A percentile compares a stretch with the other conserved stretches of the same genome.
phyloP scores from a whole-genome alignment of 2,113 vertebrate genomes.

The Stercorarius parasiticus region DNA sequence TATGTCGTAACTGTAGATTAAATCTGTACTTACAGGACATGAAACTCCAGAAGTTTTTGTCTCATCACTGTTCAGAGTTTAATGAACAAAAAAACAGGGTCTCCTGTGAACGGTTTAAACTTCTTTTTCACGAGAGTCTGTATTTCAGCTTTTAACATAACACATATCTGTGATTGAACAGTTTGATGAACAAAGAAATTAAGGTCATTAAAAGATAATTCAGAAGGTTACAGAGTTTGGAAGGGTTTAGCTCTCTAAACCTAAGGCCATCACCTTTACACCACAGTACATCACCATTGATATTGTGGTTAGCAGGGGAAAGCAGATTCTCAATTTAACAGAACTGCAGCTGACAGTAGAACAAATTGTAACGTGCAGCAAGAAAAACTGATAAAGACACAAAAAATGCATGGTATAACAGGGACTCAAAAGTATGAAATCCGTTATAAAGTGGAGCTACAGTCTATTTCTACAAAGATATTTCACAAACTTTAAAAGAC shows the following conservation, averaged over 20 bases:
- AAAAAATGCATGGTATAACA: neutral
- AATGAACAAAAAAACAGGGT: neutral
- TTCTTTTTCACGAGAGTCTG: neutral
- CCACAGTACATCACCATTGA: neutral
- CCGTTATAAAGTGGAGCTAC: neutral
- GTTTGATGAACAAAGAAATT: neutral
- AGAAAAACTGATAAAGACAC: neutral
- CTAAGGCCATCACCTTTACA: neutral
- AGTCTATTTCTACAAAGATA: neutral
- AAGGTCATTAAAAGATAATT: neutral
- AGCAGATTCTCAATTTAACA: neutral
- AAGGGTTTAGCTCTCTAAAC: neutral
- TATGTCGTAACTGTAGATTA: neutral
- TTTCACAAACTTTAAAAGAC: neutral
- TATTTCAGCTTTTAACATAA: neutral
- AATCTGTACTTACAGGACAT: neutral
- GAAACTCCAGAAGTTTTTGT: neutral
- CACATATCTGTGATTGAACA: neutral
- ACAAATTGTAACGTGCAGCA: neutral
- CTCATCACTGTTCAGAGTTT: neutral
- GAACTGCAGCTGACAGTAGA: neutral
- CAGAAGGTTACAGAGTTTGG: neutral
- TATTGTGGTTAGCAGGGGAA: neutral
- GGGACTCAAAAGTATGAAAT: conserved; percentile 8
- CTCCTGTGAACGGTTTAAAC: neutral